phyloP scores from a whole-genome alignment of 2,797 vertebrate species.

The Melopsittacus undulatus region DNA sequence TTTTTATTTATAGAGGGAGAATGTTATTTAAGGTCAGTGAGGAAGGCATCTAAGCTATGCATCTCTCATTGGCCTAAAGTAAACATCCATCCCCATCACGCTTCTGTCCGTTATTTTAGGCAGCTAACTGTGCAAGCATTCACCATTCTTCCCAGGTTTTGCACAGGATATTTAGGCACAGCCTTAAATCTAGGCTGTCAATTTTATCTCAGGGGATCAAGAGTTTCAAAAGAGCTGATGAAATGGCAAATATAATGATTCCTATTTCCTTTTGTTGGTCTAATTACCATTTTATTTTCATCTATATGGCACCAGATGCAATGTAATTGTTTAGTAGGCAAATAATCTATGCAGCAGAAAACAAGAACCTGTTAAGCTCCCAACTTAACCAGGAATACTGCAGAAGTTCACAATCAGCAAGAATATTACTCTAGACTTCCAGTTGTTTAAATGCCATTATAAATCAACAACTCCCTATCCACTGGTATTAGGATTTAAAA shows the following conservation, averaged over 20 bases:
- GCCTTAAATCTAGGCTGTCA: not conserved
- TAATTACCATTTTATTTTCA: not conserved
- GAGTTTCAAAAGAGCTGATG: not conserved
- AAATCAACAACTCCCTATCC: not conserved
- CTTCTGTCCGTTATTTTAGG: not conserved
- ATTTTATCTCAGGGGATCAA: not conserved
- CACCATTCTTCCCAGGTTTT: not conserved
- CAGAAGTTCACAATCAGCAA: not conserved
- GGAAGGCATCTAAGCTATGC: not conserved
- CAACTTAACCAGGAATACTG: not conserved
- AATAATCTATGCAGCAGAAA: not conserved
- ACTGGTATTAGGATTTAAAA: not conserved
- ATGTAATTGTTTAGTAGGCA: not conserved
- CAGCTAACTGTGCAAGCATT: not conserved
- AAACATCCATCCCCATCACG: not conserved
- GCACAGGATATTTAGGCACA: not conserved
- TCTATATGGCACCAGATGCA: not conserved
- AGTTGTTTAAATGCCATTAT: not conserved
- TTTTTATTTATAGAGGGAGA: not conserved
- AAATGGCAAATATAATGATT: not conserved
- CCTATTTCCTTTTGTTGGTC: not conserved
- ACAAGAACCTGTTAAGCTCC: not conserved
- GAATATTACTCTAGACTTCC: not conserved
- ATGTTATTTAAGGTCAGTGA: not conserved
- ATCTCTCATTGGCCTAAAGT: not conserved